Evolutionary conservation across 2,888 invertebrate genomes (phyloP).

Genomic region (Aleiodes testaceus): DNA sequence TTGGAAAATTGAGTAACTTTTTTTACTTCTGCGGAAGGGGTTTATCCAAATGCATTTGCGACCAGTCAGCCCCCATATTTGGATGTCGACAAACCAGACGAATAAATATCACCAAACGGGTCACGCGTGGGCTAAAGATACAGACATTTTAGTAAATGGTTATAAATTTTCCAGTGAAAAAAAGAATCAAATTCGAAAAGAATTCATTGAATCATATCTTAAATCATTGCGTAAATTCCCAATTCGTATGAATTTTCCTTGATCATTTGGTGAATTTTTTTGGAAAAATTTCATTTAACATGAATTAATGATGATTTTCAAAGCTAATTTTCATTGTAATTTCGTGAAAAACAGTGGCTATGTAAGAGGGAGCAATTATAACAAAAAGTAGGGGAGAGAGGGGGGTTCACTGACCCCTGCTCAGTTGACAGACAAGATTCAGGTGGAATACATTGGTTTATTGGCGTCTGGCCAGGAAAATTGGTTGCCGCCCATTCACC

Average conservation of each 20-base stretch:
- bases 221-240: no score
- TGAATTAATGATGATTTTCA: no score
- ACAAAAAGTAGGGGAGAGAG: conserved; percentile 39
- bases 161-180: neutral
- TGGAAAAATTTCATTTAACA: no score
- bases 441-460: conserved; percentile 20
- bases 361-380: conserved; percentile 13
- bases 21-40: neutral
- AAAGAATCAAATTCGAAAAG: no score
- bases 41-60: conserved; percentile 29
- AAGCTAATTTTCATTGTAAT: no score
- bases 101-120: conserved; percentile 55
- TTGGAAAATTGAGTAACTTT: neutral
- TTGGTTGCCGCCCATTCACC: conserved; percentile 25
- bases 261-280: no score
- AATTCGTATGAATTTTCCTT: no score
- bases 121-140: conserved; percentile 50
- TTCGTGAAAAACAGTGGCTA: neutral
- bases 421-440: conserved; percentile 43
- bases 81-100: conserved; percentile 53
- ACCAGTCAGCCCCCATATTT: conserved; percentile 51
- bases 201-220: no score
- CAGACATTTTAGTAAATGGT: conserved; percentile 19
- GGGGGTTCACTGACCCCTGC: conserved; percentile 47
- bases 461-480: conserved; percentile 35